A percentile compares a stretch with the other conserved stretches of the same genome.
phyloP scores from a whole-genome alignment of 1,140 invertebrate species.

The Branchinecta lindahli region DNA sequence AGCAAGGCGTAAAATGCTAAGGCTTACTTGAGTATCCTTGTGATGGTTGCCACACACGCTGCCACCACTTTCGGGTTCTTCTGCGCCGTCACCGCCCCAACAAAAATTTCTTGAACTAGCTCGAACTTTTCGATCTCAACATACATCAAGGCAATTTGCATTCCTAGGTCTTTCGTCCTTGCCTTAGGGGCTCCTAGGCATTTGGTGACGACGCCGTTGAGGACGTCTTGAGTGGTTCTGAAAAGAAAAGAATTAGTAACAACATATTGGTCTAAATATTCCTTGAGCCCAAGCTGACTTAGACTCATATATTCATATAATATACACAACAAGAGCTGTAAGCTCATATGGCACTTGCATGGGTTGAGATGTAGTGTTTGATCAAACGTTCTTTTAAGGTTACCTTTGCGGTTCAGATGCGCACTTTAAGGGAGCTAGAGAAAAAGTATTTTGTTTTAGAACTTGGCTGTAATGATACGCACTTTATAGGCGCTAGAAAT shows the following conservation, averaged over 20 bases:
- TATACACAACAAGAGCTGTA: no score
- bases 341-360: no score
- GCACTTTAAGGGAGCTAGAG: no score
- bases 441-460: no score
- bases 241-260: slow-evolving; percentile 23
- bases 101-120: slow-evolving; percentile 68
- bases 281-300: no score
- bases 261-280: no score
- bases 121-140: slow-evolving; percentile 94
- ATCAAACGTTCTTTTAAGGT: no score
- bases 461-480: no score
- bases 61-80: slow-evolving; percentile 92
- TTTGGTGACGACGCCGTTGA: slow-evolving; percentile 74
- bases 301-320: no score
- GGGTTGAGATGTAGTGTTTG: no score
- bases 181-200: slow-evolving; percentile 77
- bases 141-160: slow-evolving; percentile 79
- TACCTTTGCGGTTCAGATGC: no score
- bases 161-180: slow-evolving; percentile 77
- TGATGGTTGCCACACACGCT: slow-evolving; percentile 59
- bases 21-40: slow-evolving; percentile 48
- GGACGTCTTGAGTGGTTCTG: slow-evolving; percentile 74
- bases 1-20: not conserved
- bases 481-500: no score
- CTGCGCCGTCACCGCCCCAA: slow-evolving; percentile 73